Evolutionary conservation across 2,888 invertebrate species (phyloP), one percentile per base, ranked within the genome.

Genomic region (Tenthredo scrophulariae): DNA sequence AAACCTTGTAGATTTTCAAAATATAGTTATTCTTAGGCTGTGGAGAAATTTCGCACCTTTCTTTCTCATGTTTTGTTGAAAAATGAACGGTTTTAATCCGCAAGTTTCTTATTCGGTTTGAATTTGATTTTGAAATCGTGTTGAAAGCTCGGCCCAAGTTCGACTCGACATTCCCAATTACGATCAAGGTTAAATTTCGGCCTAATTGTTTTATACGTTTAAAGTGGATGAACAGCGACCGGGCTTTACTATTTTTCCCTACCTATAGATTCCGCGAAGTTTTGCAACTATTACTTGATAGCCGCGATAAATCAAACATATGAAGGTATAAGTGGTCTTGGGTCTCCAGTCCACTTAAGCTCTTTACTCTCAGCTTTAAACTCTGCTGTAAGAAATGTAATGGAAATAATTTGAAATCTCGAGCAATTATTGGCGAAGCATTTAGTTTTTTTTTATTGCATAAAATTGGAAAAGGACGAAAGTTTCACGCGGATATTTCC

Each of bases 111-210:
- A 6, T 54, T 54, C n/a, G 18, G 4, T n/a, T 18, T 62, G 6
- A 26, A 40, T n/a, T 40, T 29, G 40, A 43, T 22, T n/a, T 72
- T 40, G 37, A 43, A 22, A 72, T 10, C 10, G 22, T 74, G 40
- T 43, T n/a, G 22, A 22, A 43, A 74, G 74, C 43, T 67, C 15
- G 40, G 22, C 18, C 18, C 77, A 33, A 33, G 18, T n/a, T 33
- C 77, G 54, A 50, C 77, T 77, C 13, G 50, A 77, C 18, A 33
- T 13, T 77, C 26, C 10, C n/a, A 50, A 50, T 50, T 50, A 77
- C 29, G 29, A 74, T 40, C 26, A 13, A 77, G 26, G 29, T 29
- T 54, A 9, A 29, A 18, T 54, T 77, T 77, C 7, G 26, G 77
- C 13, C 33, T 77, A 54, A 54, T 54, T 40, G 54, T n/a, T 77